Conservation (phyloP, 2,888 invertebrate species). For the Scaptomyza cyrtandrae region DNA sequence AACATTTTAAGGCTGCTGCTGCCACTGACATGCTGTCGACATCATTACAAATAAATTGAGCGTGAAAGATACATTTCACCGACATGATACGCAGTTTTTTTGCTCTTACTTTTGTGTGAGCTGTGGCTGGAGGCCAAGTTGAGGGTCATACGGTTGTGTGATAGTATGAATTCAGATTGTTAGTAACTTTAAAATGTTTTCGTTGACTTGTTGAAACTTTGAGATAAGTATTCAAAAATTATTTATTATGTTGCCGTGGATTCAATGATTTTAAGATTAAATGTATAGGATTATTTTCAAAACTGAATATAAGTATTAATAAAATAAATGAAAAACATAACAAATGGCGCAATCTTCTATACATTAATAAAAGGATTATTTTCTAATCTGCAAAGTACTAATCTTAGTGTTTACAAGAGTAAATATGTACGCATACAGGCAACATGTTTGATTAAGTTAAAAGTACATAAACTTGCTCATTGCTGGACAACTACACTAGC, state of each 20-base stretch:
- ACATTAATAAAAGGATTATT: no score
- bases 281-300: no score
- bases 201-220: constrained; percentile 10
- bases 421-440: background rate
- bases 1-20: constrained; percentile 31
- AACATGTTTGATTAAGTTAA: background rate
- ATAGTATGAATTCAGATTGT: background rate
- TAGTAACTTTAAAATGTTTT: constrained; percentile 42
- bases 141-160: background rate
- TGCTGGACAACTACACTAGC: background rate
- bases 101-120: background rate
- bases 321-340: no score
- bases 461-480: background rate
- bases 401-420: no score
- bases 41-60: constrained; percentile 78
- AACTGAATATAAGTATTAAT: no score
- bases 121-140: constrained; percentile 2
- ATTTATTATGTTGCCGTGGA: no score
- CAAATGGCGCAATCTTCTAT: no score
- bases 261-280: no score
- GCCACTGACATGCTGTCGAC: constrained; percentile 65
- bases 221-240: background rate
- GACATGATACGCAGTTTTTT: constrained; percentile 60
- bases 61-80: constrained; percentile 77
- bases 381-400: no score